phyloP scores from a whole-genome alignment of 2,113 vertebrate species.

The Vidua macroura region DNA sequence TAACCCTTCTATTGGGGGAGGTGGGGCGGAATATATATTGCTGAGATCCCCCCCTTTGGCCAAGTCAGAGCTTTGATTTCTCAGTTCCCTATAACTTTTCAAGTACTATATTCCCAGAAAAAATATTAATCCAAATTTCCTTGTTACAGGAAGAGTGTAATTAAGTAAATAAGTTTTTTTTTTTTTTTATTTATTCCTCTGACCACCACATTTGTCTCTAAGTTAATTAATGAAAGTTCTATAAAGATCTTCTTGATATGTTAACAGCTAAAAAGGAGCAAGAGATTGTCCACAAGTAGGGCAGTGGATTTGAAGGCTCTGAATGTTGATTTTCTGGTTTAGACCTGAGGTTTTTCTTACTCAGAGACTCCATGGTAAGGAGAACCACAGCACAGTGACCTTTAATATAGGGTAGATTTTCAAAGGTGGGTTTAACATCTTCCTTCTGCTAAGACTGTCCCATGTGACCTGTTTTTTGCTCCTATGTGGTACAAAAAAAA shows the following conservation, averaged over 20 bases:
- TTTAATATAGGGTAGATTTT: neutral
- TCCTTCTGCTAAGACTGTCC: neutral
- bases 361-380: neutral
- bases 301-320: neutral
- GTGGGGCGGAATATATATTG: fast-evolving
- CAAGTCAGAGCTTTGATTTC: neutral
- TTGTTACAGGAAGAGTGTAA: neutral
- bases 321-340: neutral
- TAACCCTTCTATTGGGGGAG: neutral
- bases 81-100: neutral
- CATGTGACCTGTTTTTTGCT: neutral
- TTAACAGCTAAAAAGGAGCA: neutral
- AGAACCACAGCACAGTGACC: fast-evolving
- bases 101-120: neutral
- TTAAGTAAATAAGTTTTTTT: neutral
- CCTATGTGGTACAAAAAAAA: neutral
- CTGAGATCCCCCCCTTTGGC: neutral
- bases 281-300: neutral
- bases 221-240: neutral
- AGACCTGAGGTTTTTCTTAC: neutral
- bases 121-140: neutral
- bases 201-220: fast-evolving
- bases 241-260: neutral
- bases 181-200: neutral
- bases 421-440: neutral